phyloP scores from a whole-genome alignment of 1,140 invertebrate genomes.

The Tribolium madens region DNA sequence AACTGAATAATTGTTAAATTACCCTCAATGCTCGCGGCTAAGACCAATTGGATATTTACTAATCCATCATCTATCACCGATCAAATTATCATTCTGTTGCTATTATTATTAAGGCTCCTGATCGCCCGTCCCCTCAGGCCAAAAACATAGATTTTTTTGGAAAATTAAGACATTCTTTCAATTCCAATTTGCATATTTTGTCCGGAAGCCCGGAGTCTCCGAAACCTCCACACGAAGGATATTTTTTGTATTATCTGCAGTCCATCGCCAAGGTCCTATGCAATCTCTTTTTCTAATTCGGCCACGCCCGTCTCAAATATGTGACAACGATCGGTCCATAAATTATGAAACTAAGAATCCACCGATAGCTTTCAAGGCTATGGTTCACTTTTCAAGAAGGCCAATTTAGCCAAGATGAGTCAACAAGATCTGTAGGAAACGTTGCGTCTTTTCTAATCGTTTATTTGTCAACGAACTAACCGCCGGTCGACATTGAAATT shows the following conservation, averaged over 20 bases:
- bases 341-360: conserved; percentile 44
- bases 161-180: neutral
- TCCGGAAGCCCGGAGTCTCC: neutral
- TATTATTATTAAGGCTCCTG: neutral
- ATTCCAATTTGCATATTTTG: too few species aligned
- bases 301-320: conserved; percentile 39
- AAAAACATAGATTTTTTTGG: neutral
- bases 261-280: conserved; percentile 19
- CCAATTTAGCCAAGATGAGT: conserved; percentile 32
- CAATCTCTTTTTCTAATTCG: conserved; percentile 22
- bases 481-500: conserved; percentile 45
- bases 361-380: conserved; percentile 32
- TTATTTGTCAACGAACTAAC: conserved; percentile 44
- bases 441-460: conserved; percentile 25
- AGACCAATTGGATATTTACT: neutral
- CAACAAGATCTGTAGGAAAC: conserved; percentile 37
- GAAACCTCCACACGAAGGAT: too few species aligned
- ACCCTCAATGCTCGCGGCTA: neutral
- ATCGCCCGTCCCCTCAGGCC: neutral
- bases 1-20: neutral
- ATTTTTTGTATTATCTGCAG: too few species aligned
- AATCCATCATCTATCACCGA: neutral
- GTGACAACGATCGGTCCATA: conserved; percentile 21
- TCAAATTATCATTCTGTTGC: neutral
- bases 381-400: conserved; percentile 40